Evolutionary conservation across 1,140 invertebrate species (phyloP), one percentile per base, ranked within the genome.

Genomic region (Plectus sambesii): DNA sequence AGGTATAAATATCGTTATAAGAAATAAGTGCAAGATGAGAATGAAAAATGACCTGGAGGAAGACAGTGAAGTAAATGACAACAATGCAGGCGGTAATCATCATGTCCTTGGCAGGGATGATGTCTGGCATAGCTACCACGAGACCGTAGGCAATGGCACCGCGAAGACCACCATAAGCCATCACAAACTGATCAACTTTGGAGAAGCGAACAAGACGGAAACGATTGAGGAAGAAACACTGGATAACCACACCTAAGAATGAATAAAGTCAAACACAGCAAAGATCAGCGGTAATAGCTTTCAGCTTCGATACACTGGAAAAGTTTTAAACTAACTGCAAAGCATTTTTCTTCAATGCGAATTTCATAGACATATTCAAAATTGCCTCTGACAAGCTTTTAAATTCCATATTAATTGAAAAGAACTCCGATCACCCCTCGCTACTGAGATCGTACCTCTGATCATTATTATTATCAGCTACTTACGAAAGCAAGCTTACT

Each of bases 81-180:
- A 68, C 52, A 33, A 74, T 65, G 6, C 71, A 73, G 23, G 72
- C 62, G 6, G 71, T 72, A 17, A 73, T 61, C 42, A 74, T 71
- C 25, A 72, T 62, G 12, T 55, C 51, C 43, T 71, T 69, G 44
- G 68, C 60, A 15, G 61, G 60, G 2, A 73, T 60, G 19, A 61
- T 41, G 5, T 66, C 54, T 19, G 65, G 63, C 30, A 72, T 59
- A 1, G 74, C 54, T 12, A 72, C 61, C 5, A 70, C 69, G 3
- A 75, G 62, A 55, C 69, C 69, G 59, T 73, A 75, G 3, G 74
- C 73, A 19, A 75, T 70, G 22, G 72, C 73, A 3, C 74, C 74
- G 17, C 74, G 58, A 24, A 75, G 58, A 8, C 73, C 74, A 1
- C 74, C 73, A 49, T 71, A 75, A 1, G 70, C 63, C 69, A 75